phyloP scores from a whole-genome alignment of 2,113 vertebrate genomes.

The Ranitomeya variabilis region DNA sequence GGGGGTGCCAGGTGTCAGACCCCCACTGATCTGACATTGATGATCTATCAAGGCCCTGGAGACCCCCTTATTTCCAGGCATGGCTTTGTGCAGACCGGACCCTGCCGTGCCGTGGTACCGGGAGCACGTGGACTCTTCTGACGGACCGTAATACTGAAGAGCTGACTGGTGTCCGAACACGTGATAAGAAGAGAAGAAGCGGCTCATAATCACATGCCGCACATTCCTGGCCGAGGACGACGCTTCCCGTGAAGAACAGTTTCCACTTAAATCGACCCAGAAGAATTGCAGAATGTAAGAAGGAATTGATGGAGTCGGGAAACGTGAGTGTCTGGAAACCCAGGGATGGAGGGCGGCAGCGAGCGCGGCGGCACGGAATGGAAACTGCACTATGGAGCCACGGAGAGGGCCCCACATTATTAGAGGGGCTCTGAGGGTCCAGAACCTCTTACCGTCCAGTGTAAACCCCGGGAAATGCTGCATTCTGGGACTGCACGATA shows the following conservation, averaged over 20 bases:
- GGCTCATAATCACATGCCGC: background rate
- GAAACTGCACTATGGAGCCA: too few species aligned
- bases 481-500: background rate
- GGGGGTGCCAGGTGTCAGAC: too few species aligned
- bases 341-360: background rate
- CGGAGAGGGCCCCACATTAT: background rate
- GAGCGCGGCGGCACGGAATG: background rate
- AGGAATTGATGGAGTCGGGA: background rate
- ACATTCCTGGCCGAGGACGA: background rate
- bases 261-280: slow-evolving; percentile 24
- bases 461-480: background rate
- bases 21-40: too few species aligned
- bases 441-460: background rate
- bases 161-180: background rate
- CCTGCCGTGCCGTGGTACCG: too few species aligned
- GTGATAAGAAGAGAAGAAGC: background rate
- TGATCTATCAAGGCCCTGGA: too few species aligned
- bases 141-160: too few species aligned
- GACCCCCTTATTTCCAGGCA: too few species aligned
- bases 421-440: background rate
- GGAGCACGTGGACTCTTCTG: too few species aligned
- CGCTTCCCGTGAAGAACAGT: slow-evolving; percentile 25
- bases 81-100: too few species aligned
- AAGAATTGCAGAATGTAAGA: slow-evolving; percentile 20
- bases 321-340: background rate